phyloP scores from a whole-genome alignment of 2,888 invertebrate genomes.

The Cylloceria caligata region DNA sequence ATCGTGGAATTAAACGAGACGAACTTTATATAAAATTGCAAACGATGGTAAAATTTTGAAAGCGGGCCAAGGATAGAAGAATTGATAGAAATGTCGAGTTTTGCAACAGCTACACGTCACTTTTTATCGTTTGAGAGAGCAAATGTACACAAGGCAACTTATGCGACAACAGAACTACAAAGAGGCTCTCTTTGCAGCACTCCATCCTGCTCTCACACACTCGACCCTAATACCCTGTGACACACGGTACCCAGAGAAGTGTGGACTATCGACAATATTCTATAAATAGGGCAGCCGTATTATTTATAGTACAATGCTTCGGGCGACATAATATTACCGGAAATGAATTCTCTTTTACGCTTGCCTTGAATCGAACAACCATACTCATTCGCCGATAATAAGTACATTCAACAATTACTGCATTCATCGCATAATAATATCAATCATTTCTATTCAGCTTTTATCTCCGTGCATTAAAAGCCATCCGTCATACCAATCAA shows the following conservation, averaged over 20 bases:
- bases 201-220: slow-evolving; percentile 31
- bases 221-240: slow-evolving; percentile 60
- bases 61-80: slow-evolving; percentile 32
- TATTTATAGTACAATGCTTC: slow-evolving; percentile 47
- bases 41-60: neutral
- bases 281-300: slow-evolving; percentile 54
- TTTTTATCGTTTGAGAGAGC: slow-evolving; percentile 28
- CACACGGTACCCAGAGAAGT: slow-evolving; percentile 33
- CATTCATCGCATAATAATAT: neutral
- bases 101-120: neutral
- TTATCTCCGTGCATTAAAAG: neutral
- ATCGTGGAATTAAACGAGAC: neutral
- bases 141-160: neutral
- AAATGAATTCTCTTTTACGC: neutral
- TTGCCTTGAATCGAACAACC: neutral
- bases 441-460: neutral
- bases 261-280: slow-evolving; percentile 58
- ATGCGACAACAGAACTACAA: slow-evolving; percentile 36
- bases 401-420: neutral
- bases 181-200: slow-evolving; percentile 38
- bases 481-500: neutral
- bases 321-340: slow-evolving; percentile 6
- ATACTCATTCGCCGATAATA: neutral
- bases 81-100: slow-evolving; percentile 33
- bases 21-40: neutral